Conservation (phyloP, 1,140 invertebrate genomes). For the Nylanderia fulva region DNA sequence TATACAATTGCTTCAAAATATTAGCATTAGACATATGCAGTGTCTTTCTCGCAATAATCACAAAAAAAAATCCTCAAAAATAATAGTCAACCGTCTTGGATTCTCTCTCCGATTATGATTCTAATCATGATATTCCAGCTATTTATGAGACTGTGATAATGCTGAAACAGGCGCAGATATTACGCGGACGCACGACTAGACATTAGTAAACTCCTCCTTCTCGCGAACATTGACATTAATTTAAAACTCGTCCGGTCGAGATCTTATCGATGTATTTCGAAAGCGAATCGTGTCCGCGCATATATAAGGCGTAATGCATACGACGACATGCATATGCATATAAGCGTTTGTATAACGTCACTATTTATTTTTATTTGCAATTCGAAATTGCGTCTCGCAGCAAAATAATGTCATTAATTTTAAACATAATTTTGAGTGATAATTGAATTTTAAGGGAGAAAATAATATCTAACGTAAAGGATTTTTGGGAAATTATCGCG, state of each 20-base stretch:
- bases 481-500: background rate
- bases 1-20: background rate
- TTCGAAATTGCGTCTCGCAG: background rate
- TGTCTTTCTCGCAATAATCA: conserved; percentile 18
- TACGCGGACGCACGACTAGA: conserved; percentile 18
- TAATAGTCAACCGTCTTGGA: background rate
- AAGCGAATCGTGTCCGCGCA: conserved; percentile 71
- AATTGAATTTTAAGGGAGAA: background rate
- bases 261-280: conserved; percentile 81
- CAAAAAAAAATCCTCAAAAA: background rate
- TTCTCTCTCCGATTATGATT: too few species aligned
- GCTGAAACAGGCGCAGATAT: conserved; percentile 47
- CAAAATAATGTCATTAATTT: background rate
- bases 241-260: conserved; percentile 77
- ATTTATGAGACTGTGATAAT: conserved; percentile 55
- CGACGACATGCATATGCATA: conserved; percentile 34
- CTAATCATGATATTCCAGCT: conserved; percentile 46
- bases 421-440: background rate
- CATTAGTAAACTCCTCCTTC: conserved; percentile 74
- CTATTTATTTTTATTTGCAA: background rate
- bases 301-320: conserved; percentile 45
- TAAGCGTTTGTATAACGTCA: background rate
- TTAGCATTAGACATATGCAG: background rate
- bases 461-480: background rate
- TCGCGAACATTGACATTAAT: conserved; percentile 77